Evolutionary conservation across 2,888 invertebrate genomes (phyloP), one percentile per base, ranked within the genome.

Genomic region (Pammene fasciana): DNA sequence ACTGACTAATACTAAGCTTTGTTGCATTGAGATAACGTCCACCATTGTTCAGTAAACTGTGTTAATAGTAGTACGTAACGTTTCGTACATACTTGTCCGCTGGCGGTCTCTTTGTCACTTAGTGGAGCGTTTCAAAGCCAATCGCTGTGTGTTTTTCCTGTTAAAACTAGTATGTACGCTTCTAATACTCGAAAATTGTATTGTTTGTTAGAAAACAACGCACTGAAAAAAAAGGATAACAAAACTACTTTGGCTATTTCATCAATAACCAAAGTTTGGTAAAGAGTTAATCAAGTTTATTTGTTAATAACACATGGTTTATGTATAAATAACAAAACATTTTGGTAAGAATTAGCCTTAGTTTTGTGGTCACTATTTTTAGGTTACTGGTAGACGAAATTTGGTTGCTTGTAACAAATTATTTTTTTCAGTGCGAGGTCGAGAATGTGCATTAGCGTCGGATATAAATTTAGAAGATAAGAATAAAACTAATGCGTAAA

Each of bases 91-190:
- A 83, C 86, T 84, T 86, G 85, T 84, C 81, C 81, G 78, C 78
- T 77, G 75, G 87, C 86, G 87, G 89, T 81, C 84, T 77, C 87
- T 88, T 88, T 87, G 85, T 83, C 85, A 83, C 81, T 87, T 82
- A 83, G 80, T 84, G 79, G 80, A 84, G 84, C 83, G 77, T 74
- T 73, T 72, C 68, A 65, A 70, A 70, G 62, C 68, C 65, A 62
- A 68, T 66, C 64, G 68, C 48, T 57, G 43, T 64, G n/a, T 65
- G 57, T 41, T 34, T 52, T 46, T 26, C 26, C 54, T 48, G 57
- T 46, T 65, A 46, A 55, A 52, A 55, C 52, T 55, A 60, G 60
- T 59, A 26, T 43, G 60, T 59, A 26, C 34, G 43, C 7, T 41
- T 59, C 43, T 16, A 54, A 56, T 50, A 56, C 61, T 57, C 41